Evolutionary conservation across 2,113 vertebrate species (phyloP).

Genomic region (Origma solitaria): DNA sequence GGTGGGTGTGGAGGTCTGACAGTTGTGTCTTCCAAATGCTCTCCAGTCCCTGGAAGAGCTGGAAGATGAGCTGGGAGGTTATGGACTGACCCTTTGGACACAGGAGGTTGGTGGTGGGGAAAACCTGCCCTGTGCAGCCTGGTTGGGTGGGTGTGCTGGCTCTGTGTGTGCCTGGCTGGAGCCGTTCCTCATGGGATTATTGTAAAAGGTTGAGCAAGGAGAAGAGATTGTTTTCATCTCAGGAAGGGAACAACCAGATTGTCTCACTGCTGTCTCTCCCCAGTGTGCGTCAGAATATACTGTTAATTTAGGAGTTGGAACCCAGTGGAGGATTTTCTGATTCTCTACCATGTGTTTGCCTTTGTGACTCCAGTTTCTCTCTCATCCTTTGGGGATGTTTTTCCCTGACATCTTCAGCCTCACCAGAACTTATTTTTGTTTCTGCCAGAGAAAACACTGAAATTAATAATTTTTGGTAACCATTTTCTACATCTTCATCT

Average conservation of each 20-base stretch:
- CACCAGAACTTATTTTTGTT: not conserved
- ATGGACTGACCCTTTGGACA: not conserved
- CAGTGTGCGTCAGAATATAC: not conserved
- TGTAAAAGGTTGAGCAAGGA: not conserved
- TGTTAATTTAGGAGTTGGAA: constrained; percentile 11
- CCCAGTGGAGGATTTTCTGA: not conserved
- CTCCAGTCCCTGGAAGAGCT: not conserved
- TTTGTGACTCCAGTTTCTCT: constrained; percentile 5
- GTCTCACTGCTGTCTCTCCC: not conserved
- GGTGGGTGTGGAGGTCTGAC: not conserved
- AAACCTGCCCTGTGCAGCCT: not conserved
- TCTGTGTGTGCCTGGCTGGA: not conserved
- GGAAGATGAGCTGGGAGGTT: not conserved
- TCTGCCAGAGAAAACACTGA: not conserved
- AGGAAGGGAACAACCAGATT: not conserved
- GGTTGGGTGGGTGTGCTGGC: not conserved
- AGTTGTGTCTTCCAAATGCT: not conserved
- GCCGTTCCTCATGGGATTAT: not conserved
- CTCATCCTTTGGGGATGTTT: not conserved
- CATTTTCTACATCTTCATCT: not conserved
- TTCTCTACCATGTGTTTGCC: constrained; percentile 7
- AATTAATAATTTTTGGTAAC: not conserved
- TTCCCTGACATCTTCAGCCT: not conserved
- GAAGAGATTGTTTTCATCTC: constrained; percentile 5
- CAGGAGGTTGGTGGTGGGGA: not conserved